Conservation (phyloP, 1,140 invertebrate genomes). For the Eupristina koningsbergeri region DNA sequence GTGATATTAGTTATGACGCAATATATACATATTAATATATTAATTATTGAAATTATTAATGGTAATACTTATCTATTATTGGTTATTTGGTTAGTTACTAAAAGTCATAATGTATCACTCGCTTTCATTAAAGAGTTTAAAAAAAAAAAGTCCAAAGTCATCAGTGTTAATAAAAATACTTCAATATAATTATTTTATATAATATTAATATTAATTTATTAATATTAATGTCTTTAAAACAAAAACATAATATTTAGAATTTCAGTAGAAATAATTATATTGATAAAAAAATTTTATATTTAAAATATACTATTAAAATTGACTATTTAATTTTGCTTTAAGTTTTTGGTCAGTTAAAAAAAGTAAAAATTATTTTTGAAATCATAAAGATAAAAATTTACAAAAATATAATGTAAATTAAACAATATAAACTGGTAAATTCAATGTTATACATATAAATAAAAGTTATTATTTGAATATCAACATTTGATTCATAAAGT, state of each 20-base stretch:
- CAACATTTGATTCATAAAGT: no score
- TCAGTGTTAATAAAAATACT: constrained; percentile 20
- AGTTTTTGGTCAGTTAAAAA: background rate
- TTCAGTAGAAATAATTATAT: no score
- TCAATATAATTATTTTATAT: constrained; percentile 30
- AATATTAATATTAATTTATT: background rate
- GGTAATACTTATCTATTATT: constrained; percentile 28
- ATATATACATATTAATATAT: constrained; percentile 40
- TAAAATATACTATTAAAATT: no score
- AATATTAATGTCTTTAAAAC: no score
- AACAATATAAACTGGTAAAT: no score
- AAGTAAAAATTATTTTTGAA: background rate
- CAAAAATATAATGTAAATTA: no score
- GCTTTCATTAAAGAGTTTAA: constrained; percentile 17
- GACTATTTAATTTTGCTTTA: no score
- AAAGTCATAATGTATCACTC: constrained; percentile 5
- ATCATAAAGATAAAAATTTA: no score
- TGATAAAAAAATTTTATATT: no score
- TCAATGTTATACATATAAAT: no score
- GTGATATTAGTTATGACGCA: constrained; percentile 47
- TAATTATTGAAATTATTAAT: constrained; percentile 22
- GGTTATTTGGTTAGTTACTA: constrained; percentile 31
- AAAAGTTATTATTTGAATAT: no score
- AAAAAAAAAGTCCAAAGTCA: constrained; percentile 11
- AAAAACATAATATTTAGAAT: background rate